Percentiles rank a stretch among this genome's conserved stretches.
Conservation (phyloP, 2,888 invertebrate genomes). For the Noctua janthina region DNA sequence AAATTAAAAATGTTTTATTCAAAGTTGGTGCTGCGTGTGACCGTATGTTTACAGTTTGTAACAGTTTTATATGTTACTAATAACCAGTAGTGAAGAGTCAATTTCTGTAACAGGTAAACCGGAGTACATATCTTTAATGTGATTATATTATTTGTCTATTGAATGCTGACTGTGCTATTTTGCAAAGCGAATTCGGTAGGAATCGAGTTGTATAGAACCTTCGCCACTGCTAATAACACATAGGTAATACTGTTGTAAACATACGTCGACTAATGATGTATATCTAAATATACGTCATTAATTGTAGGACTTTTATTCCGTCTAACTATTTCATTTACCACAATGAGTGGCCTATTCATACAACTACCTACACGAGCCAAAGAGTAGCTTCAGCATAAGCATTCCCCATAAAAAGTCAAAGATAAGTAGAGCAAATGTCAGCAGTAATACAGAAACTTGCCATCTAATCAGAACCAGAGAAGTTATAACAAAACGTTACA, state of each 20-base stretch:
- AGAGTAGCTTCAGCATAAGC: background rate
- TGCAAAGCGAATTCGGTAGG: no score
- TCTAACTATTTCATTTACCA: background rate
- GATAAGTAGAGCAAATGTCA: slow-evolving; percentile 14
- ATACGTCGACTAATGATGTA: no score
- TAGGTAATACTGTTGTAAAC: no score
- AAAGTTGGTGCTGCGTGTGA: background rate
- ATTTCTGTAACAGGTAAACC: no score
- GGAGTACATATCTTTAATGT: no score
- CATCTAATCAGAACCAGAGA: slow-evolving; percentile 25
- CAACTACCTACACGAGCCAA: background rate
- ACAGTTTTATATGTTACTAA: background rate
- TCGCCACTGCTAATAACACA: no score
- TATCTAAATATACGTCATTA: background rate
- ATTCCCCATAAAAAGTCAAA: background rate
- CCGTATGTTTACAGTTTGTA: background rate
- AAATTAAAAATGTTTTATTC: background rate
- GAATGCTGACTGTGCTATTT: no score
- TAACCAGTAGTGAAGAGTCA: no score
- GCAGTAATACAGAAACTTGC: slow-evolving; percentile 15
- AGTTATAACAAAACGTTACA: slow-evolving; percentile 30
- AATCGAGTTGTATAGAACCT: no score
- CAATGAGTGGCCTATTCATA: background rate
- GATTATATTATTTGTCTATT: no score
- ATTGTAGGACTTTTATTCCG: no score